Conservation (phyloP, 2,888 invertebrate genomes). For the Cosmopolites sordidus region DNA sequence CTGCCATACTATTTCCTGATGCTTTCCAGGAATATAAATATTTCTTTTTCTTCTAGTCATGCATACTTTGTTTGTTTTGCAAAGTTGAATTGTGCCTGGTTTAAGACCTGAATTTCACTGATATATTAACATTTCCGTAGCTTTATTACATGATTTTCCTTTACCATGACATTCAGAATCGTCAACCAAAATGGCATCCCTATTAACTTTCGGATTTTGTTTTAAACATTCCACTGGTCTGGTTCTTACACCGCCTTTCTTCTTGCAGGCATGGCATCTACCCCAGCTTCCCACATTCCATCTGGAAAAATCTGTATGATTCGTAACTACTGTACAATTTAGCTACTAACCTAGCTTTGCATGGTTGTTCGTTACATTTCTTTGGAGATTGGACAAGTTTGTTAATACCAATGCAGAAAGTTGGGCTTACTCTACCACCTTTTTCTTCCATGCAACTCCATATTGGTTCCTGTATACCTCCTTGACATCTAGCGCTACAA, state of each 20-base stretch:
- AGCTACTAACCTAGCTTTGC: conserved; percentile 50
- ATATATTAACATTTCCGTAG: no score
- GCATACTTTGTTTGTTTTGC: conserved; percentile 43
- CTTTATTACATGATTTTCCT: no score
- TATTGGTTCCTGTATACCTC: conserved; percentile 53
- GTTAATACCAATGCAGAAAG: conserved; percentile 48
- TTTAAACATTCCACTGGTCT: conserved; percentile 52
- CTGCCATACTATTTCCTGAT: conserved; percentile 39
- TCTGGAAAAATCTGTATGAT: no score
- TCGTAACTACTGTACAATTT: no score
- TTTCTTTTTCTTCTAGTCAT: conserved; percentile 32
- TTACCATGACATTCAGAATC: conserved; percentile 44
- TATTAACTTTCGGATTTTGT: conserved; percentile 46
- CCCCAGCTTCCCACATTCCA: conserved; percentile 65
- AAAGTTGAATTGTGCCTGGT: conserved; percentile 42
- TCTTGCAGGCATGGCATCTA: conserved; percentile 55
- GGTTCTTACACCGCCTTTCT: conserved; percentile 47
- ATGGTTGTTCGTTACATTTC: conserved; percentile 50
- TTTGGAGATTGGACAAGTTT: conserved; percentile 46
- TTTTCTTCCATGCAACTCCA: conserved; percentile 59
- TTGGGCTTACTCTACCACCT: conserved; percentile 58
- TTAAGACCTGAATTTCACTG: conserved; percentile 20
- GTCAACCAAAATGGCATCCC: conserved; percentile 49
- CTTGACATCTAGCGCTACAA: conserved; percentile 61
- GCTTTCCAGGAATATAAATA: conserved; percentile 33